Conservation (phyloP, 1,140 invertebrate species). For the Maniola jurtina region DNA sequence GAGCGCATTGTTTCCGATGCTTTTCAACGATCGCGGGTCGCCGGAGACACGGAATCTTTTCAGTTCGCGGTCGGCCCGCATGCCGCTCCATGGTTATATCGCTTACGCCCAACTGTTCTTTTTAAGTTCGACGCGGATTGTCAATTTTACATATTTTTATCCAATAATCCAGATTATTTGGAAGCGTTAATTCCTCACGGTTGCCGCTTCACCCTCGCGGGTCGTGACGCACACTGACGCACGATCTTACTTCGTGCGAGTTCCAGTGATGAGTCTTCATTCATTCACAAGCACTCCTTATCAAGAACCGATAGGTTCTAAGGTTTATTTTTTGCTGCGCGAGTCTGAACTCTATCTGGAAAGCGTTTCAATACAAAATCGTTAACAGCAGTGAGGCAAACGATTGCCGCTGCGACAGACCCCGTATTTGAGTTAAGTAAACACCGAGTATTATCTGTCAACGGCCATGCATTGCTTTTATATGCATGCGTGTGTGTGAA, state of each 20-base stretch:
- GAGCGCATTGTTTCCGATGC: slow-evolving; percentile 65
- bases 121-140: slow-evolving; percentile 41
- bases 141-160: slow-evolving; percentile 33
- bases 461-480: slow-evolving; percentile 64
- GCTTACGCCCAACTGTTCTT: slow-evolving; percentile 46
- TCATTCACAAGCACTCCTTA: slow-evolving; percentile 67
- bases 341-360: slow-evolving; percentile 57
- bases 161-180: slow-evolving; percentile 28
- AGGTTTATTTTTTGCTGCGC: slow-evolving; percentile 38
- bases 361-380: slow-evolving; percentile 45
- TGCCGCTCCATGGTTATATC: slow-evolving; percentile 52
- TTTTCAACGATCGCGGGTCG: slow-evolving; percentile 46
- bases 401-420: slow-evolving; percentile 52
- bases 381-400: slow-evolving; percentile 33
- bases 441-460: slow-evolving; percentile 78
- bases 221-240: slow-evolving; percentile 48
- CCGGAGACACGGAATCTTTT: slow-evolving; percentile 53
- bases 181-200: slow-evolving; percentile 22
- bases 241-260: slow-evolving; percentile 57
- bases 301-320: slow-evolving; percentile 56
- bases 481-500: slow-evolving; percentile 51
- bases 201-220: slow-evolving; percentile 25
- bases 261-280: slow-evolving; percentile 73
- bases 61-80: slow-evolving; percentile 72
- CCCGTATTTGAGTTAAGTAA: slow-evolving; percentile 75